Conservation (phyloP, 2,888 invertebrate genomes). For the Athrips mouffetella region DNA sequence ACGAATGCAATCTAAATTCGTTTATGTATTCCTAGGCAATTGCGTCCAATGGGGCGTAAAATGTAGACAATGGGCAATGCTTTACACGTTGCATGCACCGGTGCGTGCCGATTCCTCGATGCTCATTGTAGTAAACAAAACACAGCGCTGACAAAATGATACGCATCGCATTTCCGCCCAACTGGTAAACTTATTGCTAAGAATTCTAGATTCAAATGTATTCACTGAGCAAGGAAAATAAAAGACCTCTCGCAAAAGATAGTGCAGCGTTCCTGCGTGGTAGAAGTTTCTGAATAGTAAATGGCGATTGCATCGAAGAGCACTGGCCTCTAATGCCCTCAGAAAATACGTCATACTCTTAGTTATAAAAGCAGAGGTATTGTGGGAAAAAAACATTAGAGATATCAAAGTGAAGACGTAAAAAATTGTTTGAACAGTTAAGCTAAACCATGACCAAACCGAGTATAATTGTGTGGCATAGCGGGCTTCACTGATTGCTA, state of each 20-base stretch:
- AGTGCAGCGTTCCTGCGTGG: constrained; percentile 8
- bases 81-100: constrained; percentile 49
- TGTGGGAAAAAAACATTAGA: constrained; percentile 3
- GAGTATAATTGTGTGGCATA: constrained; percentile 11
- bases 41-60: constrained; percentile 44
- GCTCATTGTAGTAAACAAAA: constrained; percentile 1
- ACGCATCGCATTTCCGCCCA: background rate
- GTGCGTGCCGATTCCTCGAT: constrained; percentile 38
- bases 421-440: constrained; percentile 11
- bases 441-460: constrained; percentile 8
- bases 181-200: background rate
- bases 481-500: constrained; percentile 8
- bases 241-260: constrained; percentile 6
- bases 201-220: background rate
- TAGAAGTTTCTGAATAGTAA: constrained; percentile 13
- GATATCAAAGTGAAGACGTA: background rate
- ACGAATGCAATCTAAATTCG: background rate
- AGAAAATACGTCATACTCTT: background rate
- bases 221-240: constrained; percentile 2
- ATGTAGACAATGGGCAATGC: constrained; percentile 50
- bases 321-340: constrained; percentile 10
- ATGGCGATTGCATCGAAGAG: constrained; percentile 11
- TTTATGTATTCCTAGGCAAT: constrained; percentile 25
- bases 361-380: background rate
- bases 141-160: background rate